These are phyloP conservation scores for Drosophila rhopaloa DNA, from an alignment of 1,140 invertebrate genomes.

Conservation along the genomic window DNA sequence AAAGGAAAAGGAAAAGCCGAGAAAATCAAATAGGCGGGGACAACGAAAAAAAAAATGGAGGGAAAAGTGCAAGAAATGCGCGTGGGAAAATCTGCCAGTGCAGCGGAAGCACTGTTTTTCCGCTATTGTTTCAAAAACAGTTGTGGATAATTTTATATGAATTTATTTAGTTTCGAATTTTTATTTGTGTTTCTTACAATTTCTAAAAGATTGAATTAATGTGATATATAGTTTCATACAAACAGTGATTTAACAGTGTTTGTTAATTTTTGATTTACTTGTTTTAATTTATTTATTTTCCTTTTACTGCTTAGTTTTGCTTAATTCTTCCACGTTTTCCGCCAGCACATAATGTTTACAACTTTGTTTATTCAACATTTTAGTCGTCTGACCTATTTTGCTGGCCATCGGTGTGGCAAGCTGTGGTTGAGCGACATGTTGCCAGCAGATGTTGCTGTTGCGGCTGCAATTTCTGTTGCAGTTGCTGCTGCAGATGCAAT, in stretches of 20 bases:
- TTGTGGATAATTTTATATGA: background rate
- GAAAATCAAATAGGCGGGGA: conserved; percentile 1
- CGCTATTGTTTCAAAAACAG: conserved; percentile 7
- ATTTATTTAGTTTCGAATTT: background rate
- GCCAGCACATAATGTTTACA: background rate
- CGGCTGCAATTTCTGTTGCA: conserved; percentile 12
- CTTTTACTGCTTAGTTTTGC: background rate
- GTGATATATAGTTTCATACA: too few relatives aligned
- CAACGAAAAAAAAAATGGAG: conserved; percentile 4
- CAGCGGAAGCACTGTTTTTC: conserved; percentile 28
- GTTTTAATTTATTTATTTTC: background rate
- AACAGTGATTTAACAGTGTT: background rate
- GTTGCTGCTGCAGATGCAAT: conserved; percentile 13
- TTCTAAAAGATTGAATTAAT: too few relatives aligned
- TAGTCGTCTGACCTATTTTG: background rate
- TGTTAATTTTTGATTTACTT: background rate
- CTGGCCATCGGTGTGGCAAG: conserved; percentile 3
- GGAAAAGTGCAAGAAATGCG: conserved; percentile 36
- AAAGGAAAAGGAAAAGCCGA: conserved; percentile 11
- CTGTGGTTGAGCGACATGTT: conserved; percentile 57
- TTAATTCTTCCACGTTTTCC: background rate
- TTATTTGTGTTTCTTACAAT: background rate
- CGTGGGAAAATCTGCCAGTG: conserved; percentile 51
- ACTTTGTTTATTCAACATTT: background rate
- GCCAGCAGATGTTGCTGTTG: conserved; percentile 56